Evolutionary conservation across 2,888 invertebrate genomes (phyloP), one percentile per base, ranked within the genome.

Genomic region (Eucriotettix oculatus): DNA sequence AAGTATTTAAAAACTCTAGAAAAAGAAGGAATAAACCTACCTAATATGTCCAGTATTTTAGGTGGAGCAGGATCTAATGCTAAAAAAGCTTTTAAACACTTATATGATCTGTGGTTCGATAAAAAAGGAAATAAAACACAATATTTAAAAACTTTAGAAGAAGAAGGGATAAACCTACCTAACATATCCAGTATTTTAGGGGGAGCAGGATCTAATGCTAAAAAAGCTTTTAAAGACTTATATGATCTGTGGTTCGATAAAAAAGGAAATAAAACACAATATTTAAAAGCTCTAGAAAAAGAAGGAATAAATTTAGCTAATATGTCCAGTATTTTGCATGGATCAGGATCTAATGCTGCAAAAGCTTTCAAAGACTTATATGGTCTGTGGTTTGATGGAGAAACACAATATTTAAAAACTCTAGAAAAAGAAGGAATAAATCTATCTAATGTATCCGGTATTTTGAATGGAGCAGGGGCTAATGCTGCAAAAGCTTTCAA

Each of bases 381-480:
- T 60, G 60, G 65, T 54, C 54, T 63, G n/a, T 66, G 64, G 63
- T 64, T 66, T 57, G 63, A 62, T 54, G 58, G 9, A 9, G 9
- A 48, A 48, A 48, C 48, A 12, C 48, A 48, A n/a, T 48, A n/a
- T 48, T 16, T 48, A 48, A 16, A 48, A 48, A 48, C 12, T 16
- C 16, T 48, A 16, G 48, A 48, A 16, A 5, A 16, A 48, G 9
- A 9, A 48, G 48, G 9, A 48, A n/a, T 5, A n/a, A n/a, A 5
- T 48, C 14, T 48, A 16, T 3, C 16, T n/a, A 48, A 16, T 48
- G 9, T 48, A 48, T 48, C 48, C 5, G 16, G 48, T 12, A 48
- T 48, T 48, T 48, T 48, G 9, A 48, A 9, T 48, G 9, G 9
- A 16, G 16, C 48, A n/a, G 48, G 48, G 9, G 1, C 12, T n/a